Percentiles rank a stretch among this genome's conserved stretches.
Evolutionary conservation across 1,140 invertebrate genomes (phyloP).

Genomic region (Drosophila funebris): DNA sequence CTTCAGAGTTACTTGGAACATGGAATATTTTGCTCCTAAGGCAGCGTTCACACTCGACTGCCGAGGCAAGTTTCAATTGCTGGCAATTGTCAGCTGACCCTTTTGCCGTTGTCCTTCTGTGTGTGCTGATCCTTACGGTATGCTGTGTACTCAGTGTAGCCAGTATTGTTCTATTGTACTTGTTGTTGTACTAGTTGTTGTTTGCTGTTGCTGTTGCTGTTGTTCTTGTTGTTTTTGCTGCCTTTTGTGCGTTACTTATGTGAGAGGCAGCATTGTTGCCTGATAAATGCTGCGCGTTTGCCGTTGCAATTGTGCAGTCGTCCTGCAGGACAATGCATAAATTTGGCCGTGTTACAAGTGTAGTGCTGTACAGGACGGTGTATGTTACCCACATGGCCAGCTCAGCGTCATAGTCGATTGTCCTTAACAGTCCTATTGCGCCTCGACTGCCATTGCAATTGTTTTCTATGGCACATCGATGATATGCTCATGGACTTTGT

Average conservation of each 20-base stretch:
- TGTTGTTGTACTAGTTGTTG: too few relatives aligned
- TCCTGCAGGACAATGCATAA: constrained; percentile 40
- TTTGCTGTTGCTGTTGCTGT: not conserved
- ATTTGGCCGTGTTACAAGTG: constrained; percentile 19
- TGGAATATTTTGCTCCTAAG: not conserved
- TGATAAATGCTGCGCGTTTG: constrained; percentile 14
- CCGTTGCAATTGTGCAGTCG: constrained; percentile 2
- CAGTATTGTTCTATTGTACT: not conserved
- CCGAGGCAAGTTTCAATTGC: constrained; percentile 31
- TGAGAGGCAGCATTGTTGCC: constrained; percentile 1
- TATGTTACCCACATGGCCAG: constrained; percentile 4
- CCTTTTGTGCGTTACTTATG: constrained; percentile 66
- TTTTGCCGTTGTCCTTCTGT: not conserved
- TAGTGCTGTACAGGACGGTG: not conserved
- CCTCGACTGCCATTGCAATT: constrained; percentile 58
- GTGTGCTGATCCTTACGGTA: not conserved
- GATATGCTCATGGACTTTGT: constrained; percentile 64
- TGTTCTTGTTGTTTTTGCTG: not conserved
- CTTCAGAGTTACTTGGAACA: not conserved
- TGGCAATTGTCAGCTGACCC: constrained; percentile 41
- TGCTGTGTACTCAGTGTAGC: not conserved
- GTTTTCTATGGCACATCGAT: constrained; percentile 70
- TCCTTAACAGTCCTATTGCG: constrained; percentile 24
- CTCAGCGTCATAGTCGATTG: constrained; percentile 38
- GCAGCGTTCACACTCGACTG: constrained; percentile 1